These are phyloP conservation scores for Notodonta dromedarius DNA, from an alignment of 2,888 invertebrate species.

Conservation along the genomic window DNA sequence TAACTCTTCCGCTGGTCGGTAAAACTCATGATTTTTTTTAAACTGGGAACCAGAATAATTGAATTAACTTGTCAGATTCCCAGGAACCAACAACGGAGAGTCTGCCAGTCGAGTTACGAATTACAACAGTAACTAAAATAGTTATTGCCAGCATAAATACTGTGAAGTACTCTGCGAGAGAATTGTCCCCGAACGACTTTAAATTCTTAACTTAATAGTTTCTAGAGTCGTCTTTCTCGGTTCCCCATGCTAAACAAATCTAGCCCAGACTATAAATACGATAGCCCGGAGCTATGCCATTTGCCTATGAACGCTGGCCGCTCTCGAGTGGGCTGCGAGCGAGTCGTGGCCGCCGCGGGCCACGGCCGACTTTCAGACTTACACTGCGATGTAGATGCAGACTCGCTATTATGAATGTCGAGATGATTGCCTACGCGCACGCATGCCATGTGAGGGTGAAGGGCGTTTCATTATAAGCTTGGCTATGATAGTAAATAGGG, in stretches of 20 bases:
- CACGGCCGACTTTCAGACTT: conserved; percentile 57
- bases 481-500: background rate
- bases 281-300: conserved; percentile 28
- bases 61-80: too few relatives aligned
- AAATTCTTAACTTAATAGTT: too few relatives aligned
- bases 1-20: too few relatives aligned
- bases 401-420: conserved; percentile 44
- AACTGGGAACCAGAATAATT: too few relatives aligned
- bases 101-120: too few relatives aligned
- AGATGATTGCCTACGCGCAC: conserved; percentile 29
- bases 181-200: background rate
- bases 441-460: conserved; percentile 1
- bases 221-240: background rate
- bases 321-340: conserved; percentile 52
- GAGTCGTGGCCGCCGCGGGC: conserved; percentile 68
- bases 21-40: too few relatives aligned
- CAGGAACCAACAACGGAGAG: too few relatives aligned
- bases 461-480: background rate
- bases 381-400: conserved; percentile 52
- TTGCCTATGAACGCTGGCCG: conserved; percentile 40
- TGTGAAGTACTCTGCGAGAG: background rate
- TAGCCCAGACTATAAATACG: conserved; percentile 6
- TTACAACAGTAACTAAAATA: too few relatives aligned
- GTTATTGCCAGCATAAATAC: too few relatives aligned
- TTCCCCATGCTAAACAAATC: background rate